phyloP scores from a whole-genome alignment of 2,888 invertebrate genomes.

The Tenthredo livida region DNA sequence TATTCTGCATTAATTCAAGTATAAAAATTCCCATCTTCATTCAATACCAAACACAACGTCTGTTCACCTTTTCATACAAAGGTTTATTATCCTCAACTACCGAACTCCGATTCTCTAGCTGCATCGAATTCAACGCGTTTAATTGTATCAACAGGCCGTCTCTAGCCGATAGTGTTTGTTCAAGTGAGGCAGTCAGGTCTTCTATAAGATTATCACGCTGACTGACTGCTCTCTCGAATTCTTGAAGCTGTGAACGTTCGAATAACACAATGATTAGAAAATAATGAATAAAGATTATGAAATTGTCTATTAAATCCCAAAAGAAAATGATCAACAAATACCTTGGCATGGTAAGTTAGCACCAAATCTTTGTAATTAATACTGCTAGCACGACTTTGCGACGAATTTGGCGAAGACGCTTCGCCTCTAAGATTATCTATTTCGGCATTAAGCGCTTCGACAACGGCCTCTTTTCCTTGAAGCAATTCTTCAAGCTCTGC shows the following conservation, averaged over 20 bases:
- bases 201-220: conserved; percentile 87
- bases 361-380: conserved; percentile 87
- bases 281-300: conserved; percentile 44
- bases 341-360: conserved; percentile 86
- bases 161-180: conserved; percentile 83
- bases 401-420: conserved; percentile 78
- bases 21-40: neutral
- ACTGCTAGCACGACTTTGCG: conserved; percentile 81
- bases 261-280: neutral
- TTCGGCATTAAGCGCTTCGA: conserved; percentile 78
- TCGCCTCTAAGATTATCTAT: conserved; percentile 79
- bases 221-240: conserved; percentile 85
- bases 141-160: conserved; percentile 82
- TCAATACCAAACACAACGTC: conserved; percentile 14
- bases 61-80: conserved; percentile 66
- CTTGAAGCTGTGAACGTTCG: conserved; percentile 83
- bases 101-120: conserved; percentile 78
- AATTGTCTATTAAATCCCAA: conserved; percentile 39
- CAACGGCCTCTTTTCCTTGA: conserved; percentile 78
- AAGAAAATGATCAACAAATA: conserved; percentile 72
- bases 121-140: conserved; percentile 82
- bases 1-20: neutral
- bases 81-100: conserved; percentile 72
- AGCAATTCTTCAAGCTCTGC: conserved; percentile 78
- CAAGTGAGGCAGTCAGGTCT: conserved; percentile 85